Conservation (phyloP, 2,797 vertebrate species). For the Notamacropus eugenii region DNA sequence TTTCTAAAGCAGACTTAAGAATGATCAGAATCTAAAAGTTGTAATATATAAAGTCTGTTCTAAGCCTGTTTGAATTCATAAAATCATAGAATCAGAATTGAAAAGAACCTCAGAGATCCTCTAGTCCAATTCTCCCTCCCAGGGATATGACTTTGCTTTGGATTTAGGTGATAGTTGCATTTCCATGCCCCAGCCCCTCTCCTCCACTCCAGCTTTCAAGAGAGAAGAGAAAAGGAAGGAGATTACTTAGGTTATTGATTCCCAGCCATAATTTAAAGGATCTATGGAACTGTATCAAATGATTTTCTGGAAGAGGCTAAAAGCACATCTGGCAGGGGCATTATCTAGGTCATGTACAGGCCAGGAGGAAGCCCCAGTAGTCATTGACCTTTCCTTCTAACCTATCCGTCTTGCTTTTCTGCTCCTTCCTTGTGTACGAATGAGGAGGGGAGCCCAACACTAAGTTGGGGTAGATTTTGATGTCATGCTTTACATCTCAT, state of each 20-base stretch:
- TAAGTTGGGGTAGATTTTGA: neutral
- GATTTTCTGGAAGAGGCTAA: neutral
- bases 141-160: neutral
- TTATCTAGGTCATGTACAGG: neutral
- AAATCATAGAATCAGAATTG: neutral
- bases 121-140: neutral
- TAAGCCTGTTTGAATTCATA: neutral
- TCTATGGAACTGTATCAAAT: neutral
- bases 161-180: neutral
- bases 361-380: neutral
- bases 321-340: neutral
- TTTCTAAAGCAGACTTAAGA: conserved; percentile 32
- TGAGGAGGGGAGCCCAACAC: neutral
- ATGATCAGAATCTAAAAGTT: neutral
- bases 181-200: neutral
- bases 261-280: neutral
- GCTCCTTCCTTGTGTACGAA: neutral
- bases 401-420: neutral
- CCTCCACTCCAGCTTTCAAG: neutral
- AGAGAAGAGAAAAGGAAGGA: neutral
- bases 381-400: neutral
- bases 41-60: neutral
- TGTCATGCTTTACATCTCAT: neutral
- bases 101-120: neutral
- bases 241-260: neutral